Base-by-base conservation (phyloP, 2,113 vertebrate species). In the Columbina picui region DNA sequence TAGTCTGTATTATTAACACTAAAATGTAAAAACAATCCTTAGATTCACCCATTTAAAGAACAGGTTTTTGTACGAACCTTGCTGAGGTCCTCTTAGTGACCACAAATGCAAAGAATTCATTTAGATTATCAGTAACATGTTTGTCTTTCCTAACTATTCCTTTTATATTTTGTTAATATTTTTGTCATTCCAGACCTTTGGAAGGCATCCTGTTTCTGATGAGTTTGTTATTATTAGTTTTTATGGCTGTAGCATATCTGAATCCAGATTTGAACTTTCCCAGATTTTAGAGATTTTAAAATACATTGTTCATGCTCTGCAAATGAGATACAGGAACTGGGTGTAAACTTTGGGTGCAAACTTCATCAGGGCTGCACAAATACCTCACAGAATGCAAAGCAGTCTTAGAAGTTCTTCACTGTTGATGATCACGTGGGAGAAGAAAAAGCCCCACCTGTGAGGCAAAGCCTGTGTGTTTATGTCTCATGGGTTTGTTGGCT, bases 221-320 rank as follows among this genome's bases (percentile, higher is more conserved):
- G 84, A 90, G 32, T 74, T 77, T 88, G 79, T 90, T 93, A 92
- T 93, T 94, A 93, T 88, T 95, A 93, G 85, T 57, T 93, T 93
- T 95, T 93, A 95, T 90, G 55, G 67, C 29, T 74, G 45, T 38
- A 88, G 55, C 50, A 55, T 84, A 86, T 94, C 13, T 55, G 59
- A 88, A 84, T 86, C 71, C 50, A 74, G 38, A 91, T 85, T 93
- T 93, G 70, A 85, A 91, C 85, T 93, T 94, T 73, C 45, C 56
- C 73, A 94, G 75, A 94, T 90, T 91, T 81, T 49, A 87, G 74
- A 95, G 67, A 34, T 85, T 93, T 59, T 45, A 93, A 73, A 60
- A 38, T 6, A 45, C 7, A 22, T 47, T 52, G 50, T 63, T 93
- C 29, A n/a, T 30, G 38, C 26, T 84, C 34, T 90, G 50, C 55